phyloP scores from a whole-genome alignment of 1,140 invertebrate species.

The Semibalanus balanoides region DNA sequence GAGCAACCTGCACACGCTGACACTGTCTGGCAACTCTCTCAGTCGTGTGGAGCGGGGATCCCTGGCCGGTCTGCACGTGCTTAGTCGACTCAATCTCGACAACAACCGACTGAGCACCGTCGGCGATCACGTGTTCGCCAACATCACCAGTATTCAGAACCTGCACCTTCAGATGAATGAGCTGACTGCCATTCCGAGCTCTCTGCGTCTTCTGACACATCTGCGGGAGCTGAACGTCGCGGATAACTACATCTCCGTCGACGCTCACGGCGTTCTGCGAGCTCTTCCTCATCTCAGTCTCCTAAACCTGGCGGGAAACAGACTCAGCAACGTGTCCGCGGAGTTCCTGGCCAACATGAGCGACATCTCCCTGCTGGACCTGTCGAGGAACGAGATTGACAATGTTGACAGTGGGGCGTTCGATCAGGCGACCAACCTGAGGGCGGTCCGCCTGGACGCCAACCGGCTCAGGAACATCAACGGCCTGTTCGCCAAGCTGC shows the following conservation, averaged over 20 bases:
- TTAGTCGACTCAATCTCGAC: conserved; percentile 59
- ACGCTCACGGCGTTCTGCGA: conserved; percentile 63
- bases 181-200: conserved; percentile 52
- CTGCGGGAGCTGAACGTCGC: conserved; percentile 63
- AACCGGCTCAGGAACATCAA: conserved; percentile 72
- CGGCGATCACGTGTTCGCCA: conserved; percentile 63
- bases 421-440: conserved; percentile 56
- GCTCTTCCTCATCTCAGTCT: conserved; percentile 51
- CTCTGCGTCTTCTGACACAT: conserved; percentile 54
- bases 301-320: conserved; percentile 70
- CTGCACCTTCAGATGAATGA: conserved; percentile 68
- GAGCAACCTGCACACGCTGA: conserved; percentile 66
- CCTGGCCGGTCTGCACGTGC: conserved; percentile 59
- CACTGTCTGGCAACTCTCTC: conserved; percentile 62
- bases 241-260: conserved; percentile 56
- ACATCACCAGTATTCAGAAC: conserved; percentile 52
- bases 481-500: conserved; percentile 64
- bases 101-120: conserved; percentile 59
- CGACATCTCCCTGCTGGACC: conserved; percentile 68
- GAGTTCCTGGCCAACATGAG: conserved; percentile 61
- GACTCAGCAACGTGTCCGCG: conserved; percentile 67
- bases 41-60: conserved; percentile 57
- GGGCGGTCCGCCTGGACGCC: conserved; percentile 70
- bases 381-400: conserved; percentile 68
- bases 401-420: conserved; percentile 54